Base-by-base conservation (phyloP, 2,797 vertebrate species). In the Pangasius krempfi region DNA sequence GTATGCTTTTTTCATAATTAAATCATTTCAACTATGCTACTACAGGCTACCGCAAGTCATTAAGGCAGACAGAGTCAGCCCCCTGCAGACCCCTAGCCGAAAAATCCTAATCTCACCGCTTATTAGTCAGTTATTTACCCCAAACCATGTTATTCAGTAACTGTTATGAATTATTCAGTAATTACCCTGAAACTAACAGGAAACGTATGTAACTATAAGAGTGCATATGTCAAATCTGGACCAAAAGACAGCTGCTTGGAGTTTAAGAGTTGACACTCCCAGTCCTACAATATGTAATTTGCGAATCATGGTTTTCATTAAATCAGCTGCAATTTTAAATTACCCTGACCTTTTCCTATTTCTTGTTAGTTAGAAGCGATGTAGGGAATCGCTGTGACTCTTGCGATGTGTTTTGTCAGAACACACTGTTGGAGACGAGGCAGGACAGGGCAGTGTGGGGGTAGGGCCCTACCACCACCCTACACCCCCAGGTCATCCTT, bases 341-440 rank as follows among this genome's bases (percentile, higher is more conserved):
- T 72, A 72, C 66, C 47, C 20, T 85, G 83, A 85, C 66, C 64
- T 85, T 85, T 85, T 33, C 47, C 2, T 54, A 72, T 68, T 72
- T 66, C n/a, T 47, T 52, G 64, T 52, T 72, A 37, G 64, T 85
- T 56, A 5, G 33, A 56, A 58, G 50, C 5, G 0, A 73, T 44
- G 33, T 44, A 40, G 22, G 3, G 50, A 56, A 72, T 85, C 50
- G 8, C 50, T 72, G 50, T 37, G 47, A 22, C n/a, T 68, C 82
- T 68, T 84, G 80, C 56, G 44, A 25, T 62, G 56, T 62, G 60
- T 66, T 84, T 84, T 84, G 66, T 84, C 44, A 84, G 44, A 84
- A 68, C 50, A 22, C 40, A 66, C 7, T 68, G 60, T 12, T 30
- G 27, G 40, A 14, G 40, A 84, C 10, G 1, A 47, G 27, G 20